Percentiles rank a stretch among this genome's conserved stretches.
phyloP scores from a whole-genome alignment of 2,888 invertebrate genomes.

The Shargacucullia verbasci region DNA sequence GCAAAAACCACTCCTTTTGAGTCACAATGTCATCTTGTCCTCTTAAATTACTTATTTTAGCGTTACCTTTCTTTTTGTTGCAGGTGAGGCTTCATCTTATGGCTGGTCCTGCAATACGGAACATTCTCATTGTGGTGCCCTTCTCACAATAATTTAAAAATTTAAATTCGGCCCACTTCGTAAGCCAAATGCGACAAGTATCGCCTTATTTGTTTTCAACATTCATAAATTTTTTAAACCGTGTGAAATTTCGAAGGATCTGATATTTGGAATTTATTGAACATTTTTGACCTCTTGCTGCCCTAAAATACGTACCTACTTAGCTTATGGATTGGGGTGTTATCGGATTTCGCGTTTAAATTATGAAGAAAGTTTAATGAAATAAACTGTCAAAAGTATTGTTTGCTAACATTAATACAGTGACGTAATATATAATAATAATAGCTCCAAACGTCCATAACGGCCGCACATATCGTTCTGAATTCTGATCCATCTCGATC shows the following conservation, averaged over 20 bases:
- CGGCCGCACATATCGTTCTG: constrained; percentile 45
- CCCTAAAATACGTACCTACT: constrained; percentile 23
- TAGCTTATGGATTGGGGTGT: constrained; percentile 17
- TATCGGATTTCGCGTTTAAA: constrained; percentile 31
- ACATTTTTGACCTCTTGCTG: constrained; percentile 45
- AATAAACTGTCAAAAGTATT: neutral
- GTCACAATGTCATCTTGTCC: constrained; percentile 28
- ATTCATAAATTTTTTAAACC: constrained; percentile 69
- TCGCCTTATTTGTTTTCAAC: constrained; percentile 70
- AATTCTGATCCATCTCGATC: constrained; percentile 50
- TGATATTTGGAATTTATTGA: constrained; percentile 56
- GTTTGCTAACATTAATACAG: too few species aligned
- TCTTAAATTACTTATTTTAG: constrained; percentile 49
- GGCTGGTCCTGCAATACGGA: constrained; percentile 30
- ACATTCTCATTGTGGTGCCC: constrained; percentile 15
- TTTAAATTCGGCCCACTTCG: constrained; percentile 69
- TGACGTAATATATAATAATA: neutral
- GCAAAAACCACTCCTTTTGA: constrained; percentile 21
- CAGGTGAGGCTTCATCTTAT: constrained; percentile 54
- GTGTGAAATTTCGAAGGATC: constrained; percentile 62
- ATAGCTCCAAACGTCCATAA: constrained; percentile 20
- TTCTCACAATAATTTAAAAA: constrained; percentile 62
- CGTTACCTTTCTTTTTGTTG: constrained; percentile 55
- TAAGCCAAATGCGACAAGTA: constrained; percentile 59
- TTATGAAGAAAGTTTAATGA: constrained; percentile 24